Base-by-base conservation (phyloP, 1,140 invertebrate species). In the Luehdorfia chinensis region DNA sequence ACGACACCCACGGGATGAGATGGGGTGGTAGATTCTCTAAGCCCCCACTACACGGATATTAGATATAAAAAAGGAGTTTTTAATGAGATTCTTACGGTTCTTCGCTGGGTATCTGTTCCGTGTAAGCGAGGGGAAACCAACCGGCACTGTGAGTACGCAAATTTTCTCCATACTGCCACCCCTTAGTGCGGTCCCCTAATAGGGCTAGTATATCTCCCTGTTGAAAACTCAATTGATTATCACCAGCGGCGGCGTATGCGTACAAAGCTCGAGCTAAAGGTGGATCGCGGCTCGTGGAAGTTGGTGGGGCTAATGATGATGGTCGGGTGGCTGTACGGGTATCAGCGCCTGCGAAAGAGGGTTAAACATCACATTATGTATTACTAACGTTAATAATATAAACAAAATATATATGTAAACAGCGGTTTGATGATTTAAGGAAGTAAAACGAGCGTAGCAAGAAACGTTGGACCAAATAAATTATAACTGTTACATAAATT, bases 151-250 rank as follows among this genome's bases (percentile, higher is more conserved):
- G 94, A 13, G 94, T 97, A 8, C 95, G 89, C 49, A 96, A 80
- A 83, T 98, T 97, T 75, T 97, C 95, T 13, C 96, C 96, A 72
- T 96, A 98, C 76, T 98, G 96, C 96, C 96, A 98, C 30, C 96
- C 96, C 75, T 97, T 96, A 66, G 95, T 96, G 51, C 95, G 90
- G 61, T 96, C 95, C 73, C 96, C 96, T 55, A 97, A 92, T 51
- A 97, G 79, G 4, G 94, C 93, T 13, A 98, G 93, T 43, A 95
- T 88, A 81, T 98, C 96, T 54, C 95, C 95, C 84, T 97, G 95
- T 46, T 95, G 91, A 84, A 97, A 98, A 65, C 94, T 95, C 23
- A 97, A 89, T 84, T 97, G 96, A 87, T 96, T 96, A 61, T 97
- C 96, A 2, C 95, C 95, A 41, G 94, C 95, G 11, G 95, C 95